These are phyloP conservation scores for Gavia stellata DNA, from an alignment of 2,113 vertebrate genomes.

Conservation along the genomic window DNA sequence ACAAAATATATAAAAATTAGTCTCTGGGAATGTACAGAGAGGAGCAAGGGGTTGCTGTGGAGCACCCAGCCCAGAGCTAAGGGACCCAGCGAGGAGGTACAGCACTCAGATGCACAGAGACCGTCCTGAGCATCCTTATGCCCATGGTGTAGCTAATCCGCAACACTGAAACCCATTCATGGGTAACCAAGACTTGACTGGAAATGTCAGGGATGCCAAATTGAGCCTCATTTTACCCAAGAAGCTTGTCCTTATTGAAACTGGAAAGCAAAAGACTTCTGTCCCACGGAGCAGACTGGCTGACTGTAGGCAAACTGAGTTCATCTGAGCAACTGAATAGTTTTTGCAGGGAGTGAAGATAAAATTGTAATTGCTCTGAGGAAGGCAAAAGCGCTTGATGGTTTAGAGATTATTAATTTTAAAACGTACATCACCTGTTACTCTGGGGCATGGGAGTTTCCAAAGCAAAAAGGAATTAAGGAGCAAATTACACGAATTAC, in stretches of 20 bases:
- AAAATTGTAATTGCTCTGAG: not conserved
- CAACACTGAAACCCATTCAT: not conserved
- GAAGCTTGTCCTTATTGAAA: not conserved
- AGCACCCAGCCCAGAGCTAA: not conserved
- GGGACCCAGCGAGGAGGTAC: not conserved
- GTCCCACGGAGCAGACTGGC: not conserved
- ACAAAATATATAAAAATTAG: not conserved
- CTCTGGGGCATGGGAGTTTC: not conserved
- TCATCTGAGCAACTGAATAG: rapidly evolving
- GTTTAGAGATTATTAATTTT: not conserved
- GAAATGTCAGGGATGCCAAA: not conserved
- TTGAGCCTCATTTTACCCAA: not conserved
- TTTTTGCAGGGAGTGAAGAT: not conserved
- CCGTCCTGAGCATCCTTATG: not conserved
- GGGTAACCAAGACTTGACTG: not conserved
- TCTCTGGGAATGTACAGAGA: not conserved
- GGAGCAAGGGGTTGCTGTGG: not conserved
- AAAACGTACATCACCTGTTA: not conserved
- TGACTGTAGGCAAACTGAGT: not conserved
- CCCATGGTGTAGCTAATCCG: rapidly evolving
- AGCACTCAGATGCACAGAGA: not conserved
- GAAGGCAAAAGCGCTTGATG: not conserved
- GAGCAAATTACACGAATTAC: not conserved
- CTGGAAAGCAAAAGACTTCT: not conserved
- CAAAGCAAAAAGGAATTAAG: not conserved